Evolutionary conservation across 92 coral and sea anemone species (phyloP).

Genomic region (Palythoa heliodiscus): DNA sequence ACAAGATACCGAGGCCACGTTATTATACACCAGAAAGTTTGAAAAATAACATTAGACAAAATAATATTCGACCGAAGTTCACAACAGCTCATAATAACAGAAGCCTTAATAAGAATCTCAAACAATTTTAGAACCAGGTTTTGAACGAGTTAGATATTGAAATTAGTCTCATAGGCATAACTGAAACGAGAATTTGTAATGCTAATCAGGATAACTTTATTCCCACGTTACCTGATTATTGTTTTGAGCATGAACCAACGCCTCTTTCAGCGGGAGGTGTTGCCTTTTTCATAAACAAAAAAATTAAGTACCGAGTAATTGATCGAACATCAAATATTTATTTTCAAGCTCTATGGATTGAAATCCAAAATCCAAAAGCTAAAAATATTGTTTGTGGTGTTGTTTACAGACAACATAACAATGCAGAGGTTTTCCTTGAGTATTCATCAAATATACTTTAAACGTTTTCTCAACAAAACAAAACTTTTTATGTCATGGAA

Average conservation of each 20-base stretch:
- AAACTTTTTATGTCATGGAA: too few relatives aligned
- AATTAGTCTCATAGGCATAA: constrained; percentile 37
- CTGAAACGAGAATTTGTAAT: constrained; percentile 45
- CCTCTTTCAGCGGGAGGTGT: constrained; percentile 45
- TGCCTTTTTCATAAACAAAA: constrained; percentile 33
- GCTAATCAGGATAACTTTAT: constrained; percentile 27
- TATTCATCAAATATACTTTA: too few relatives aligned
- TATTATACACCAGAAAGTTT: constrained; percentile 29
- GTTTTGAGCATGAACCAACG: constrained; percentile 43
- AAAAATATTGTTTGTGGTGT: constrained; percentile 44
- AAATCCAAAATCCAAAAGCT: constrained; percentile 19
- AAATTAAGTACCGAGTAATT: constrained; percentile 22
- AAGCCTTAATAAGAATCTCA: constrained; percentile 42
- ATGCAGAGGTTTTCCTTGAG: neutral
- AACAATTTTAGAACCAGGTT: constrained; percentile 42
- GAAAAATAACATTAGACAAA: constrained; percentile 20
- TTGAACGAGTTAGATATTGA: constrained; percentile 39
- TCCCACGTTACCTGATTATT: constrained; percentile 34
- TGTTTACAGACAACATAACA: neutral
- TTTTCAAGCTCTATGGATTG: constrained; percentile 46
- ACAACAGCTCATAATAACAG: constrained; percentile 25
- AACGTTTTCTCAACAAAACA: too few relatives aligned
- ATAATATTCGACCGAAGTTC: constrained; percentile 15
- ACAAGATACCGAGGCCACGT: constrained; percentile 28
- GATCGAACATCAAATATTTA: neutral